Evolutionary conservation across 2,797 vertebrate genomes (phyloP).

Genomic region (Agapornis canus): DNA sequence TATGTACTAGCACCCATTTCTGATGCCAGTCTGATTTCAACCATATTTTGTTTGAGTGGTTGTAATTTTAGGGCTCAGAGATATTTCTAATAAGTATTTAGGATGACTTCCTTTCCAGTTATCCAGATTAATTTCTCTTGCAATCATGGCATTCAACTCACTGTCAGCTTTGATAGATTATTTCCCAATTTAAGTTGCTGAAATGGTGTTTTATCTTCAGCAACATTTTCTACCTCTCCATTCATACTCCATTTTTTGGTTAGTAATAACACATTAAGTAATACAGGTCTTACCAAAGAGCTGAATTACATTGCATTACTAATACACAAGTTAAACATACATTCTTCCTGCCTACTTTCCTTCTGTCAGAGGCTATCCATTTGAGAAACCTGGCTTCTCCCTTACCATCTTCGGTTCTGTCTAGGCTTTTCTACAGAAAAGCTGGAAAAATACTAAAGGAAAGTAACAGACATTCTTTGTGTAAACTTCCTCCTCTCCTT

Average conservation of each 20-base stretch:
- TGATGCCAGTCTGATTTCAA: neutral
- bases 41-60: neutral
- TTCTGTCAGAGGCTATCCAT: neutral
- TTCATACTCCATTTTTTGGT: neutral
- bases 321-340: neutral
- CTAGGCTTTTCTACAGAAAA: neutral
- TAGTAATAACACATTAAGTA: constrained; percentile 7
- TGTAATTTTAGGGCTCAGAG: neutral
- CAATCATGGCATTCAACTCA: neutral
- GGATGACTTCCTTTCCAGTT: neutral
- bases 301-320: neutral
- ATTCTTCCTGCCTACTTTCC: neutral
- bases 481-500: neutral
- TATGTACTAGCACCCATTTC: neutral
- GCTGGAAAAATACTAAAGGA: neutral
- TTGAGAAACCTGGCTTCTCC: neutral
- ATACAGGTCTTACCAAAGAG: neutral
- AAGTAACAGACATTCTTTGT: neutral
- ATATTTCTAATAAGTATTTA: neutral
- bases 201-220: neutral
- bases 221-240: neutral
- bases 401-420: neutral
- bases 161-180: neutral
- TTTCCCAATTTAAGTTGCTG: neutral
- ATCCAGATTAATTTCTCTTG: neutral